Evolutionary conservation across 64 coral and sea anemone species (phyloP).

Genomic region (Acropora tenuis): DNA sequence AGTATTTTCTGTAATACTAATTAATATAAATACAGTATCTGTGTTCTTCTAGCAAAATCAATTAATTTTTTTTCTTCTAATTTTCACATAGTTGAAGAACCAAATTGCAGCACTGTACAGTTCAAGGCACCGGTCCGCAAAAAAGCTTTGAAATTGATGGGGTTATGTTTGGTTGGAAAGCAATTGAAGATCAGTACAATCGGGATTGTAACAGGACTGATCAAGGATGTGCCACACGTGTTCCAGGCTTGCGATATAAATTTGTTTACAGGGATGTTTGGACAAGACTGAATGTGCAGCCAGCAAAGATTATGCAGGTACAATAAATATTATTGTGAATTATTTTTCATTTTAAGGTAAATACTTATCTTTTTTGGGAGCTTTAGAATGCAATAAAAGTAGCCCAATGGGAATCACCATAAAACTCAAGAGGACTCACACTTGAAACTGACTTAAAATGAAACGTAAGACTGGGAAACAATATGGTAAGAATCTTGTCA

Average conservation of each 20-base stretch:
- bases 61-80: neutral
- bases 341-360: too few species aligned
- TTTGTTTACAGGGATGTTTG: conserved; percentile 10
- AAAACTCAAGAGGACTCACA: too few species aligned
- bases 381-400: too few species aligned
- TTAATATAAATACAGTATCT: neutral
- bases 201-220: neutral
- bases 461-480: too few species aligned
- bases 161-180: neutral
- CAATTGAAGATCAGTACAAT: conserved; percentile 1
- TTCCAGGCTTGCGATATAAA: neutral
- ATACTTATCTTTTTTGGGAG: too few species aligned
- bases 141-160: conserved; percentile 18
- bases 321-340: neutral
- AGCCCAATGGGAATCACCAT: too few species aligned
- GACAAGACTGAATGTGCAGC: neutral
- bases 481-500: too few species aligned
- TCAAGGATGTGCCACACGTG: neutral
- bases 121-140: neutral
- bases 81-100: neutral
- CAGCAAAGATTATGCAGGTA: conserved; percentile 11
- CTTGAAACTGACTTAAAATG: too few species aligned
- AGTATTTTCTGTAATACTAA: neutral
- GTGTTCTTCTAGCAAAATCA: neutral
- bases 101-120: conserved; percentile 10